phyloP scores from a whole-genome alignment of 2,888 invertebrate species.

The Patella caerulea region DNA sequence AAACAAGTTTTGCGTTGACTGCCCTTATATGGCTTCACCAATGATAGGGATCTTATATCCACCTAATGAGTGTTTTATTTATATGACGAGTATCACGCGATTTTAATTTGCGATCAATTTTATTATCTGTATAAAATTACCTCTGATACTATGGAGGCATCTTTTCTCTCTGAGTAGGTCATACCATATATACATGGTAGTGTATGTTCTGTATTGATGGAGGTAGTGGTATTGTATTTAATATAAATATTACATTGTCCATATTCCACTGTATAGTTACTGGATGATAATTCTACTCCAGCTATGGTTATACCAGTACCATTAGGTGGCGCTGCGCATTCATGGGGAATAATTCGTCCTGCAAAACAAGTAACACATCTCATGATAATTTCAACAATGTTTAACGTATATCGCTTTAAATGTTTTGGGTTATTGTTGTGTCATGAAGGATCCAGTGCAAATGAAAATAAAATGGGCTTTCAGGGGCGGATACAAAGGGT shows the following conservation, averaged over 20 bases:
- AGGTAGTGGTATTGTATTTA: neutral
- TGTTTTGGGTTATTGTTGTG: too few species aligned
- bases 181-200: constrained; percentile 20
- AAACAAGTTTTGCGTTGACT: too few species aligned
- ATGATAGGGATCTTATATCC: too few species aligned
- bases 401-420: too few species aligned
- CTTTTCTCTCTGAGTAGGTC: constrained; percentile 11
- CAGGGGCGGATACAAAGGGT: too few species aligned
- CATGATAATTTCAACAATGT: too few species aligned
- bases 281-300: neutral
- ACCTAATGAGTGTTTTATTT: too few species aligned
- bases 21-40: too few species aligned
- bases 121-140: neutral
- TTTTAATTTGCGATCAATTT: too few species aligned
- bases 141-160: constrained; percentile 18
- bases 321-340: neutral
- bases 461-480: too few species aligned
- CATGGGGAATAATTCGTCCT: neutral
- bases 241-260: constrained; percentile 8
- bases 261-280: neutral
- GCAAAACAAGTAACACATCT: neutral
- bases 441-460: too few species aligned
- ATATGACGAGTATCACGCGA: too few species aligned
- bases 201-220: neutral
- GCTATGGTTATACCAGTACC: neutral